Percentiles rank a stretch among this genome's conserved stretches.
phyloP scores from a whole-genome alignment of 2,888 invertebrate species.

The Lasioglossum lativentre region DNA sequence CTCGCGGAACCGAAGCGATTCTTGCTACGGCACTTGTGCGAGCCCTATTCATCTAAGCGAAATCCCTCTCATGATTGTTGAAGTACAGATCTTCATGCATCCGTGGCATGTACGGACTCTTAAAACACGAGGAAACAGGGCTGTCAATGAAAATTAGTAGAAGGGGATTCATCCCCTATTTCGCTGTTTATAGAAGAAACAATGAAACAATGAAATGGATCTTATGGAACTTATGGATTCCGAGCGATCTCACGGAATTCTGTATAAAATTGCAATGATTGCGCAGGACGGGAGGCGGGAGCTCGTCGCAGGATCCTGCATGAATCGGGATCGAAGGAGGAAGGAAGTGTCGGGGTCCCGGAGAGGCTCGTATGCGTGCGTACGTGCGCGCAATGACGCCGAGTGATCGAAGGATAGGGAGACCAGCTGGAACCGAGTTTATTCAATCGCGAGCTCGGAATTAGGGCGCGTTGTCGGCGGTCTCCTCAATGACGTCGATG shows the following conservation, averaged over 20 bases:
- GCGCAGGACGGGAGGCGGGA: background rate
- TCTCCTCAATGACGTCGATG: conserved; percentile 82
- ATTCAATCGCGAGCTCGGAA: conserved; percentile 75
- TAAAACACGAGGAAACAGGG: background rate
- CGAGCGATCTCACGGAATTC: background rate
- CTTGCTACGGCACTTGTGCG: too few species aligned
- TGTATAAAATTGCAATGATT: background rate
- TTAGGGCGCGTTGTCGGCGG: conserved; percentile 80
- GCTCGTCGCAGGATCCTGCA: background rate
- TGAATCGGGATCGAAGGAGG: conserved; percentile 1
- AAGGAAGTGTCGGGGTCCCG: background rate
- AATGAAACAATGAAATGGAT: background rate
- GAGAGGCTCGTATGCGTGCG: background rate
- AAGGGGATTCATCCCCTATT: background rate
- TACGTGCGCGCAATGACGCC: background rate
- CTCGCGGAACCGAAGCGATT: too few species aligned
- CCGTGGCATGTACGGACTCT: background rate
- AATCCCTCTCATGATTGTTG: background rate
- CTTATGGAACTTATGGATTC: background rate
- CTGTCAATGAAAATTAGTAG: background rate
- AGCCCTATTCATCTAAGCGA: background rate
- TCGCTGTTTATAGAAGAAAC: background rate
- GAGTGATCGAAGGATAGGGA: conserved; percentile 52
- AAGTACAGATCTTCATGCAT: too few species aligned
- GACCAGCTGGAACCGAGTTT: conserved; percentile 58